Percentiles rank a stretch among this genome's conserved stretches.
phyloP scores from a whole-genome alignment of 2,888 invertebrate genomes.

The Endomychus coccineus region DNA sequence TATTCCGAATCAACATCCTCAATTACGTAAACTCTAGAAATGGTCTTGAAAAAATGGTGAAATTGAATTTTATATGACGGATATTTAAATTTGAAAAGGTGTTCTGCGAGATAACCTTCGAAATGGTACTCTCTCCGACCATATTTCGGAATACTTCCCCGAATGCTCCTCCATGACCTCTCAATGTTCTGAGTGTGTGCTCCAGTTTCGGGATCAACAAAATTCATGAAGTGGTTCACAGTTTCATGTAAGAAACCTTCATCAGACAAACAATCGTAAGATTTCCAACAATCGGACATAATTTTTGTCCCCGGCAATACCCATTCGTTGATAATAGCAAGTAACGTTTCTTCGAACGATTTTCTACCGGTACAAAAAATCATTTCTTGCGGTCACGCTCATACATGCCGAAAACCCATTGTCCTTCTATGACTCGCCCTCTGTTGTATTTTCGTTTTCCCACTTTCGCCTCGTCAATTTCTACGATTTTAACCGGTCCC shows the following conservation, averaged over 20 bases:
- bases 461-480: slow-evolving; percentile 8
- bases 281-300: slow-evolving; percentile 14
- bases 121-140: slow-evolving; percentile 1
- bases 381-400: slow-evolving; percentile 5
- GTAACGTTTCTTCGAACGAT: slow-evolving; percentile 1
- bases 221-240: slow-evolving; percentile 23
- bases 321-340: slow-evolving; percentile 9
- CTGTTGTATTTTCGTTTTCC: slow-evolving; percentile 5
- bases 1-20: no score
- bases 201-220: slow-evolving; percentile 21
- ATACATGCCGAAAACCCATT: slow-evolving; percentile 10
- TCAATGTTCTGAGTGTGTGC: slow-evolving; percentile 8
- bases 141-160: background rate
- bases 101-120: slow-evolving; percentile 3
- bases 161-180: background rate
- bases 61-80: background rate
- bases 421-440: slow-evolving; percentile 5
- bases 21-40: no score
- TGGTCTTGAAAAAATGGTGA: no score
- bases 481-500: no score
- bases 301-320: slow-evolving; percentile 14
- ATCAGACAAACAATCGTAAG: slow-evolving; percentile 6
- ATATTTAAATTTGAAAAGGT: background rate
- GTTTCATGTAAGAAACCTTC: slow-evolving; percentile 18
- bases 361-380: slow-evolving; percentile 8